Base-by-base conservation (phyloP, 2,888 invertebrate species). In the Scelioninae gen. 1 region DNA sequence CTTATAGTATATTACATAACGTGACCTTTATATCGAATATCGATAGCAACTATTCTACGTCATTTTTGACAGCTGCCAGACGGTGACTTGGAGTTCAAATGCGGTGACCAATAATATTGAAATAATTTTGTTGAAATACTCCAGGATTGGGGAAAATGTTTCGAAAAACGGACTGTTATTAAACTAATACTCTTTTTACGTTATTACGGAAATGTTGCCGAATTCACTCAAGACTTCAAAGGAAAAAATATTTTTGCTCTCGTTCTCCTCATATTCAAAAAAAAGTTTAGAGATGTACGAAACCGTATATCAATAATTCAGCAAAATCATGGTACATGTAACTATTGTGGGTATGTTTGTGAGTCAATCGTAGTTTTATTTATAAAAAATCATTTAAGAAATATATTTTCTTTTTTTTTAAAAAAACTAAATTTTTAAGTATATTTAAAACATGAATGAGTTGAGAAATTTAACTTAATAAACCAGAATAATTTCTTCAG, bases 11-110 rank as follows among this genome's bases (percentile, higher is more conserved):
- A 53, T 63, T 63, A 74, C 74, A 47, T 74, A 74, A 74, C 55
- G 43, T 55, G 63, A 55, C 74, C 74, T 74, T 74, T 74, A 74
- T 63, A 74, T 74, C 74, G 74, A 74, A 74, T 74, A 74, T 74
- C 74, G 63, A 74, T 74, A 74, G 16, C 23, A 62, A 72, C 60
- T 49, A 38, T 72, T 74, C 53, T 15, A 15, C 72, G 60, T 60
- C 71, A 72, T 72, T 62, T 71, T 72, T 72, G 72, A 72, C 72
- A 72, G 60, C 43, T 63, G 63, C 29, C 55, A 63, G 31, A 34
- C 13, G 53, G 16, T 10, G 29, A 32, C 23, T 31, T 31, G 10
- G 34, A 74, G 40, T 16, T 51, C 49, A 51, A 51, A 47, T 47
- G 15, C 47, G 32, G n/a, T 58, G 31, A 9, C 40, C 66, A 49